A percentile compares a stretch with the other conserved stretches of the same genome.
Conservation (phyloP, 1,140 invertebrate genomes). For the Meloidogyne floridensis region DNA sequence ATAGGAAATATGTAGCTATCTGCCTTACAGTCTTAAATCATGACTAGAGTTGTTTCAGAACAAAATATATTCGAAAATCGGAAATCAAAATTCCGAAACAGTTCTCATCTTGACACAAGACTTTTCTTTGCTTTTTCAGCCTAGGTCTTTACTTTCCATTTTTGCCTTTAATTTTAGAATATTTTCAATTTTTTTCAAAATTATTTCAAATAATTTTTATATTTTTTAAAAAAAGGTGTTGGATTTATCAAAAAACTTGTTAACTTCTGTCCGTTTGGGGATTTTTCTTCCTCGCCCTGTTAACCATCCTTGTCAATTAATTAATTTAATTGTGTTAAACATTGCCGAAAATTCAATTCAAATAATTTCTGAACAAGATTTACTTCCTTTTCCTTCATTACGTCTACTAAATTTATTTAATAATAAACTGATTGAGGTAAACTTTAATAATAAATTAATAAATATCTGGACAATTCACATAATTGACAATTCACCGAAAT, state of each 20-base stretch:
- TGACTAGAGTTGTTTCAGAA: too few species aligned
- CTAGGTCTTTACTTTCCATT: neutral
- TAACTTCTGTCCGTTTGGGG: conserved; percentile 33
- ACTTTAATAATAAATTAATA: neutral
- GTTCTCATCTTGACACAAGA: too few species aligned
- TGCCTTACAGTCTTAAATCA: too few species aligned
- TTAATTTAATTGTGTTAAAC: conserved; percentile 53
- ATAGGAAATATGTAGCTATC: too few species aligned
- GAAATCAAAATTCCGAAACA: too few species aligned
- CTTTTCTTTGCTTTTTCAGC: too few species aligned
- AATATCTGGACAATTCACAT: too few species aligned
- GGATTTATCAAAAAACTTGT: conserved; percentile 44
- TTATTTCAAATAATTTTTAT: too few species aligned
- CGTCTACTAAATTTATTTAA: conserved; percentile 40
- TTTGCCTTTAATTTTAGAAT: neutral
- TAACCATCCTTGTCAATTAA: conserved; percentile 33
- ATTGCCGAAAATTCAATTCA: conserved; percentile 46
- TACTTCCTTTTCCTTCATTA: conserved; percentile 49
- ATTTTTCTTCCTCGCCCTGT: neutral
- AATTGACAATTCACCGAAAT: too few species aligned
- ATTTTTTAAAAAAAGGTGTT: conserved; percentile 35
- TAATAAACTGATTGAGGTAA: conserved; percentile 19
- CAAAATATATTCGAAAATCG: too few species aligned
- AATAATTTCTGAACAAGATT: conserved; percentile 32
- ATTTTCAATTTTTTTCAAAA: too few species aligned